Evolutionary conservation across 2,888 invertebrate species (phyloP), one percentile per base, ranked within the genome.

Genomic region (Melinopterus prodromus): DNA sequence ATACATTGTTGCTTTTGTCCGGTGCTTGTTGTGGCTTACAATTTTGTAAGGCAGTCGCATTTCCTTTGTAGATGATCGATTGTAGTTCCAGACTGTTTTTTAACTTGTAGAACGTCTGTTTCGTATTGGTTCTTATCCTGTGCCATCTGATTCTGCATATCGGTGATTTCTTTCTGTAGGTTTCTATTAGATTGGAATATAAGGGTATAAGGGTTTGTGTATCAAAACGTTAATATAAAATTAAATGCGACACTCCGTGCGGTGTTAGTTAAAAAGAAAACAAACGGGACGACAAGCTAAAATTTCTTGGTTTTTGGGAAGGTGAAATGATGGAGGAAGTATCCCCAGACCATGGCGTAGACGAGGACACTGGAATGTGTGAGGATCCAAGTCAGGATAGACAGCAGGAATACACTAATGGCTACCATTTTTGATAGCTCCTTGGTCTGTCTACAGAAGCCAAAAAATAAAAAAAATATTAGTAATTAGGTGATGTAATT

Each of bases 31-130:
- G 36, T 35, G 36, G 6, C 92, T 92, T 86, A 93, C 93, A 93
- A 90, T 88, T 93, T 93, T 36, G 92, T 90, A 79, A 93, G 86
- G 85, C 92, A 92, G 14, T 91, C 91, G 82, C 92, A 92, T 83
- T 93, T 93, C 79, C 92, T 90, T 35, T 91, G 92, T 81, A 93
- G 87, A 86, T 93, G 92, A 76, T 92, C 92, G 7, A 93, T 90
- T 79, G 92, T 88, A 76, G 86, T 91, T 85, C 90, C 91, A 2
- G 90, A 89, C 36, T 91, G 90, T 71, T 90, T 90, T 83, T 92
- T 91, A 71, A 88, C 86, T 80, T 90, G 89, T 83, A 90, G 88
- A 77, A 86, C 81, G 79, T 88, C 87, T 69, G 86, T 80, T 83
- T 88, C 85, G 76, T 86, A 86, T 16, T 86, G 85, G 78, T 88